These are phyloP conservation scores for Chloroceryle inda DNA, from an alignment of 2,797 vertebrate species.

Conservation along the genomic window DNA sequence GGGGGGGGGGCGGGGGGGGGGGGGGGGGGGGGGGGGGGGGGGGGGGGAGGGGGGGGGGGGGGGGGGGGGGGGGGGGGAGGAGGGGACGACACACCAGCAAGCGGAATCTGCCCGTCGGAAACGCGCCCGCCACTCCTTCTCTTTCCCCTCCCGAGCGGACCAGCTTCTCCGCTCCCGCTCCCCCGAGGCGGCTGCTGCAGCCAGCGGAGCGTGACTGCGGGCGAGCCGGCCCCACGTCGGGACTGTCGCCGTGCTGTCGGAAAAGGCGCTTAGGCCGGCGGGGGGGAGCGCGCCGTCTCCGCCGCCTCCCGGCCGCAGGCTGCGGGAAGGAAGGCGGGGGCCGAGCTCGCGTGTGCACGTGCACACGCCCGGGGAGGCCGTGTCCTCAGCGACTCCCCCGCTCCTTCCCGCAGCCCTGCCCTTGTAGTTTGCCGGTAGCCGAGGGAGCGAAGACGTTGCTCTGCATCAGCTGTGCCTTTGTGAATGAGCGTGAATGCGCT, in stretches of 20 bases:
- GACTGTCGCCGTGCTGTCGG: background rate
- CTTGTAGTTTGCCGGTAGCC: fast-evolving
- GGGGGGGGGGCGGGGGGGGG: too few species aligned
- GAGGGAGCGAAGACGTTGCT: background rate
- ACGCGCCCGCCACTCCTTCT: too few species aligned
- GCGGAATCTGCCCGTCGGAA: background rate
- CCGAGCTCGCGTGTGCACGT: background rate
- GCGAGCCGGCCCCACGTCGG: too few species aligned
- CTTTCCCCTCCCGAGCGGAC: background rate
- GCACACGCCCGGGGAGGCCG: too few species aligned
- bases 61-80: background rate
- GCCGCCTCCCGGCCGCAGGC: background rate
- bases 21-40: too few species aligned
- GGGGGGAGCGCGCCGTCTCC: background rate
- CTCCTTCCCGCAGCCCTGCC: background rate
- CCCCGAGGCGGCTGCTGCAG: background rate
- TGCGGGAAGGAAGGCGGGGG: too few species aligned
- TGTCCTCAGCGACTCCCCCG: background rate
- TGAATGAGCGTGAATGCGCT: background rate
- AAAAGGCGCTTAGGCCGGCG: too few species aligned
- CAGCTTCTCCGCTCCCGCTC: background rate
- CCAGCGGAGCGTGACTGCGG: background rate
- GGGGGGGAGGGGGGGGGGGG: too few species aligned
- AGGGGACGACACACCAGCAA: background rate
- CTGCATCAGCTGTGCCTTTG: fast-evolving